These are phyloP conservation scores for honey bee (Apis mellifera) DNA, from an alignment of 1,140 invertebrate genomes.

Conservation along the genomic window DNA sequence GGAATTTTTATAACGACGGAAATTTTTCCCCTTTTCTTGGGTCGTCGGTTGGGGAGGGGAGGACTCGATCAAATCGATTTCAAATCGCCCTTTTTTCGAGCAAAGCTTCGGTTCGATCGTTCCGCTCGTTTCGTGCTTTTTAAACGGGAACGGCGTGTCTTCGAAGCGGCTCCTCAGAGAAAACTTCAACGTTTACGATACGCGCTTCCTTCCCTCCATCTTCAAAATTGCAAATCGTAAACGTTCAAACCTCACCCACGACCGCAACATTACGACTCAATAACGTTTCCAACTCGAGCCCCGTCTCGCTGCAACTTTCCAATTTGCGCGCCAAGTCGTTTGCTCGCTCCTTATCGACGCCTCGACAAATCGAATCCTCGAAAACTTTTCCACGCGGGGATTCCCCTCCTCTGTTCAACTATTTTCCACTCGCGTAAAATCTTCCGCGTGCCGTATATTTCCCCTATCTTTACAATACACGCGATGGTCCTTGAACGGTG, in stretches of 20 bases:
- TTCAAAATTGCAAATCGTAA: not conserved
- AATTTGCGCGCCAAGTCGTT: not conserved
- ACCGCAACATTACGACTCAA: constrained; percentile 4
- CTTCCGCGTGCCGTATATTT: no score
- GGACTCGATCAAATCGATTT: no score
- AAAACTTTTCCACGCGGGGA: no score
- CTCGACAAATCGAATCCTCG: not conserved
- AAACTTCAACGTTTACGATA: not conserved
- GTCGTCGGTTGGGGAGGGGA: no score
- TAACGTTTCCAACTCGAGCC: not conserved
- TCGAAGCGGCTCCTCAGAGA: not conserved
- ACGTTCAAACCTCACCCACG: constrained; percentile 4
- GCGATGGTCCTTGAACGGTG: no score
- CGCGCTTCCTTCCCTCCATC: not conserved
- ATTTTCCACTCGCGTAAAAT: no score
- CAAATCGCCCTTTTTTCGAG: no score
- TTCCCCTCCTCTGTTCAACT: no score
- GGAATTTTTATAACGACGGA: constrained; percentile 37
- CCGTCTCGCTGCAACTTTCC: not conserved
- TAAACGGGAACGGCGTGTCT: no score
- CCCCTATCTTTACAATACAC: no score
- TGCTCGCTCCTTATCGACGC: not conserved
- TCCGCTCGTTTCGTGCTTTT: no score
- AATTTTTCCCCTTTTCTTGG: constrained; percentile 25
- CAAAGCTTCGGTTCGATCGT: no score